Evolutionary conservation across 2,113 vertebrate species (phyloP), one percentile per base, ranked within the genome.

Genomic region (Podilymbus podiceps): DNA sequence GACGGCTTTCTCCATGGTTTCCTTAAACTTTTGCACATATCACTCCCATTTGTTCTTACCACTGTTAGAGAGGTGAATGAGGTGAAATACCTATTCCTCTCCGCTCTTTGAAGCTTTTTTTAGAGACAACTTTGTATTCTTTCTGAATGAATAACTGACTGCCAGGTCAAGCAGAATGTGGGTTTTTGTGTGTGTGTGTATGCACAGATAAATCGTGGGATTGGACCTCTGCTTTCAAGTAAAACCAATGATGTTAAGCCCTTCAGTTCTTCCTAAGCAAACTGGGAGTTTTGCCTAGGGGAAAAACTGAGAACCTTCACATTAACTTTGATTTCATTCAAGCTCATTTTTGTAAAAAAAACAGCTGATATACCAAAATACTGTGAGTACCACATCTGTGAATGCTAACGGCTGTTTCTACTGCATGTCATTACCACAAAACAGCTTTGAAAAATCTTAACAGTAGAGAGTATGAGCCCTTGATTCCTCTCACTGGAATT

Each of bases 261-360:
- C 60, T 40, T 60, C 31, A 49, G 42, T 47, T 78, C 82, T 88
- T 5, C 23, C 79, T 1, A 28, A 85, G 88, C 88, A 92, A 82
- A 17, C 76, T 60, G 78, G 79, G 78, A 92, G 89, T 86, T 94
- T 91, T 71, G 90, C 85, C 76, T 86, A 33, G 73, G 79, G 56
- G 47, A n/a, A 77, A 19, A 80, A 25, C 67, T 10, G 68, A 86
- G 78, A 96, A 50, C 60, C 60, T 92, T 91, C 2, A 6, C 72
- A 22, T 55, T 81, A 67, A 91, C 88, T 95, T 94, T 84, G 90
- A 90, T 96, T 95, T 86, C 67, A 44, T 90, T 90, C 79, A 49
- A 22, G 75, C 68, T 94, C 44, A 28, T 30, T 73, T 88, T 81
- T 79, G 19, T 24, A 9, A 38, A 80, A 38, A 80, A 94, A 77